These are phyloP conservation scores for Dendrolimus kikuchii DNA, from an alignment of 1,140 invertebrate genomes.

Conservation along the genomic window DNA sequence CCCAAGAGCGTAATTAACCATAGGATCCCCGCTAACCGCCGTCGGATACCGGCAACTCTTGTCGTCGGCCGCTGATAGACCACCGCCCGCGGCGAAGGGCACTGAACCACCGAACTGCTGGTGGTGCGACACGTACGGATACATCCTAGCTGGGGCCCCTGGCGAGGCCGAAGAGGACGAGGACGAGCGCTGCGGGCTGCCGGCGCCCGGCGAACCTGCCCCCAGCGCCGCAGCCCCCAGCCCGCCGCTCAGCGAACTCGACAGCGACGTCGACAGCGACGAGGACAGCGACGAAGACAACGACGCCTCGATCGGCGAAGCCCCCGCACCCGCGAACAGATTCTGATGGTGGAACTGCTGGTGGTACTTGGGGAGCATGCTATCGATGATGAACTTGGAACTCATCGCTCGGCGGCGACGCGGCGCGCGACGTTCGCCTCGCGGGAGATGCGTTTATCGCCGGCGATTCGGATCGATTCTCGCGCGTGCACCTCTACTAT, in stretches of 20 bases:
- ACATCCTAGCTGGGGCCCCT: slow-evolving; percentile 76
- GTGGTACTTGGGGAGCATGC: slow-evolving; percentile 95
- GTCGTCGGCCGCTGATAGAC: slow-evolving; percentile 77
- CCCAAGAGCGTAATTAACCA: slow-evolving; percentile 85
- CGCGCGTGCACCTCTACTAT: slow-evolving; percentile 71
- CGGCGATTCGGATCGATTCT: slow-evolving; percentile 68
- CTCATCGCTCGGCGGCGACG: slow-evolving; percentile 83
- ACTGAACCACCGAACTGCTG: slow-evolving; percentile 71
- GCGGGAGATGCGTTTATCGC: slow-evolving; percentile 68
- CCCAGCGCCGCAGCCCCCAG: slow-evolving; percentile 61
- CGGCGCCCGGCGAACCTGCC: slow-evolving; percentile 69
- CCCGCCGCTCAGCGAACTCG: slow-evolving; percentile 78
- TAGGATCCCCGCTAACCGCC: slow-evolving; percentile 79
- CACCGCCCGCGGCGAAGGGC: slow-evolving; percentile 64
- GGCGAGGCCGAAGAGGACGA: slow-evolving; percentile 65
- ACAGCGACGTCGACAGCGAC: slow-evolving; percentile 75
- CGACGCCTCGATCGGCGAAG: slow-evolving; percentile 67
- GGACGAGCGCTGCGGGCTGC: slow-evolving; percentile 67
- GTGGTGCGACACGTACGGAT: slow-evolving; percentile 78
- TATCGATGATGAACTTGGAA: slow-evolving; percentile 97
- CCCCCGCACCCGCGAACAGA: slow-evolving; percentile 71
- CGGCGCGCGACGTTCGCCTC: slow-evolving; percentile 68
- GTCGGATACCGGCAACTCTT: slow-evolving; percentile 85
- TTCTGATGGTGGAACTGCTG: slow-evolving; percentile 73
- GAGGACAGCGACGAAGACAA: slow-evolving; percentile 79